These are phyloP conservation scores for Epiperipatus broadwayi DNA, from an alignment of 2,888 invertebrate genomes.

Conservation along the genomic window DNA sequence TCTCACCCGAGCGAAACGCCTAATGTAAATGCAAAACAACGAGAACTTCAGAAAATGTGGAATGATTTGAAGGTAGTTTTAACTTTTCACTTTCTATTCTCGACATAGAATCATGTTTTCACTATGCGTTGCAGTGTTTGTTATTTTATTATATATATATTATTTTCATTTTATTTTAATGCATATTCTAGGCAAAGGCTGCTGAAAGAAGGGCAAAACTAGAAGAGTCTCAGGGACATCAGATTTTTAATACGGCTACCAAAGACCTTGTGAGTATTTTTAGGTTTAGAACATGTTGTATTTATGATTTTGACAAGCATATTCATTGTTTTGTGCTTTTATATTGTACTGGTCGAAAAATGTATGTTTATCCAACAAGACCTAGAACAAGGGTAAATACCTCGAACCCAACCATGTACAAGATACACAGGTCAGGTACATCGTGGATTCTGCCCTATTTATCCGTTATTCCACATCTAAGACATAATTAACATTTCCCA, in stretches of 20 bases:
- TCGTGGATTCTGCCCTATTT: too few relatives aligned
- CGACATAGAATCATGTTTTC: not conserved
- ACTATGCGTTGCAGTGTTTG: not conserved
- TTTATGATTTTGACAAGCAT: too few relatives aligned
- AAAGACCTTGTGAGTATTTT: slow-evolving; percentile 41
- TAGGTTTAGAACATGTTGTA: too few relatives aligned
- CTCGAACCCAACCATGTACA: too few relatives aligned
- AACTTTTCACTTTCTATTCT: too few relatives aligned
- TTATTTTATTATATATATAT: slow-evolving; percentile 8
- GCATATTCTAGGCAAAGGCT: slow-evolving; percentile 46
- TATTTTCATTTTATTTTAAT: slow-evolving; percentile 8
- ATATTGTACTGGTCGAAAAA: too few relatives aligned
- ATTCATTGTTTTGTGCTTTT: too few relatives aligned
- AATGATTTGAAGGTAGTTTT: slow-evolving; percentile 42
- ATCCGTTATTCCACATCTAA: too few relatives aligned
- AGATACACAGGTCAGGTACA: too few relatives aligned
- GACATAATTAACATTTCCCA: too few relatives aligned
- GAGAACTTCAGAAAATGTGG: slow-evolving; percentile 72
- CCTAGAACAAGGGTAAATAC: too few relatives aligned
- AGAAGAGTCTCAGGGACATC: slow-evolving; percentile 84
- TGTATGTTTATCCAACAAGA: too few relatives aligned
- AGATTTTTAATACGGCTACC: slow-evolving; percentile 70
- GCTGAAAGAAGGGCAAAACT: slow-evolving; percentile 58
- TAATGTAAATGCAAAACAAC: slow-evolving; percentile 63
- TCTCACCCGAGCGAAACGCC: slow-evolving; percentile 74